Base-by-base conservation (phyloP, 2,113 vertebrate genomes). In the Nothoprocta perdicaria region DNA sequence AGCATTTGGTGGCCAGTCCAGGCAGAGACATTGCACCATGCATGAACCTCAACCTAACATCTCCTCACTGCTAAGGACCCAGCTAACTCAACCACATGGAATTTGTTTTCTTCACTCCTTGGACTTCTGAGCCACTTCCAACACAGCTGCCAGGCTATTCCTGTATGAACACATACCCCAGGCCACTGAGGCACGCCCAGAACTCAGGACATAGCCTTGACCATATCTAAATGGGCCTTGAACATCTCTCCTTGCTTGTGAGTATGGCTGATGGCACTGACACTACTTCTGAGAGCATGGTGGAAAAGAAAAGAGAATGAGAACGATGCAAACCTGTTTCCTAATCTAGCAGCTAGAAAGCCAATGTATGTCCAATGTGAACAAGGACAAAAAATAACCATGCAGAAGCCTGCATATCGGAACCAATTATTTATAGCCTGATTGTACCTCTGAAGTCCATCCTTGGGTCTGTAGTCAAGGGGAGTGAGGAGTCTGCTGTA, bases 31-130 rank as follows among this genome's bases (percentile, higher is more conserved):
- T 6, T 62, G 73, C 0, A 0, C 77, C 66, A 31, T 1, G 50
- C 69, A 67, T 1, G 3, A 61, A 82, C 76, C 86, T 63, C 38
- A 17, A 57, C 53, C 89, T 62, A 80, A 53, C 52, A 40, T 75
- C 73, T 90, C 91, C 86, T 90, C 86, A 50, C 41, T 17, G 1
- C 81, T n/a, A 2, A 27, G 41, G 78, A 75, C 58, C 35, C 10
- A 1, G 50, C 41, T 27, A 5, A 27, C 55, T 52, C 77, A 82
- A 80, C 67, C 79, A 79, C 46, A 61, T 10, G 65, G 81, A 88
- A 89, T 85, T 92, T 55, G 60, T 68, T 89, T 82, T 80, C 93
- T 93, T 80, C 89, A 80, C 92, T 87, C 75, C 80, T 75, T 21
- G 0, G 85, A 74, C 86, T 94, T 92, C 93, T 38, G 1, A 94